phyloP scores from a whole-genome alignment of 2,113 vertebrate genomes.

The Daubentonia madagascariensis region DNA sequence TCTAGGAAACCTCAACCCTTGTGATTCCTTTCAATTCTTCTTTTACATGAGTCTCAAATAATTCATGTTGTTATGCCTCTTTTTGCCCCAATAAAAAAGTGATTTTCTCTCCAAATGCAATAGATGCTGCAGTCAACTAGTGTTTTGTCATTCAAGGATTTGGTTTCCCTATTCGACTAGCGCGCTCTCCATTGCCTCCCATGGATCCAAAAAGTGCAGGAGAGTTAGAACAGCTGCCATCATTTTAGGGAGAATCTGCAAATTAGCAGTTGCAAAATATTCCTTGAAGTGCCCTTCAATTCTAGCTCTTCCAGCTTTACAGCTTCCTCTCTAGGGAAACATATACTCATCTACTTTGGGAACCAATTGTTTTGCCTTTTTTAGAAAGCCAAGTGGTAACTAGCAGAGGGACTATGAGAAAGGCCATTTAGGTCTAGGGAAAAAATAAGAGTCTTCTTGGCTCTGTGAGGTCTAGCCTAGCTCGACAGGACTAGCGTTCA shows the following conservation, averaged over 20 bases:
- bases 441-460: background rate
- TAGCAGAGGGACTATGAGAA: background rate
- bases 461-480: background rate
- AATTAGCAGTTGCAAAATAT: background rate
- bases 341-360: background rate
- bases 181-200: background rate
- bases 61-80: background rate
- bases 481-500: background rate
- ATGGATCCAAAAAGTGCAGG: background rate
- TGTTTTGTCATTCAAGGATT: background rate
- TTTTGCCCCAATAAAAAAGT: background rate
- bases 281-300: background rate
- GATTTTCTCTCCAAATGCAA: background rate
- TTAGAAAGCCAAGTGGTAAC: background rate
- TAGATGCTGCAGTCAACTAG: background rate
- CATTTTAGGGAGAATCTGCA: background rate
- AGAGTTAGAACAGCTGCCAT: background rate
- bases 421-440: background rate
- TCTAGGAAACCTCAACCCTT: background rate
- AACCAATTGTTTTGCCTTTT: background rate
- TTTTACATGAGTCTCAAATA: background rate
- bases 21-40: background rate
- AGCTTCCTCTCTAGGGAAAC: conserved; percentile 4
- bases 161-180: background rate
- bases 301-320: background rate